phyloP scores from a whole-genome alignment of 2,888 invertebrate genomes.

The Synergus laeviventris region DNA sequence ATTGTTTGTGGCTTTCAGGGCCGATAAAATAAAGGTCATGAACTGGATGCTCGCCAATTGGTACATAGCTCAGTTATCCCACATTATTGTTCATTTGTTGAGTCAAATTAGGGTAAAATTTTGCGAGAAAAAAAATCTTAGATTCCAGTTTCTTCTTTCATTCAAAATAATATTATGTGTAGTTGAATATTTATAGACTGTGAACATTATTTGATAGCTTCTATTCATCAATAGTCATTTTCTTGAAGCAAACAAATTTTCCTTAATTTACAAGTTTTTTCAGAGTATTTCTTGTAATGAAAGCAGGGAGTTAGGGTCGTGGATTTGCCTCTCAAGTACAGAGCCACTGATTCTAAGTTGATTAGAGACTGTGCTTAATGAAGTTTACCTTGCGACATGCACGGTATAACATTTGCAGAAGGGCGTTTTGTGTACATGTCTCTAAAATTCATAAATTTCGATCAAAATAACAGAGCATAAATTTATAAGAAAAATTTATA shows the following conservation, averaged over 20 bases:
- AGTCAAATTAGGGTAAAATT: background rate
- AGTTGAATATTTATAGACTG: too few species aligned
- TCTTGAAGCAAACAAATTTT: background rate
- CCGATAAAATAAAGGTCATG: constrained; percentile 42
- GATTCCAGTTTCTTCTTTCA: background rate
- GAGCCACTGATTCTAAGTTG: background rate
- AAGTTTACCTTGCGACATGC: background rate
- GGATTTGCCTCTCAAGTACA: background rate
- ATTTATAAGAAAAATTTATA: too few species aligned
- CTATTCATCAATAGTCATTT: background rate
- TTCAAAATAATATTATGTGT: background rate
- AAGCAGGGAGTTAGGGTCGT: background rate
- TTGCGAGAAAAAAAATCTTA: background rate
- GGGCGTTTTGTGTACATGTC: background rate
- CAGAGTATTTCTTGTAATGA: background rate
- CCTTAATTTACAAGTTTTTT: background rate
- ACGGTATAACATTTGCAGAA: background rate
- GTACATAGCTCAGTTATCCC: background rate
- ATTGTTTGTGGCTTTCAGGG: constrained; percentile 45
- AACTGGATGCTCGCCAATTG: constrained; percentile 48
- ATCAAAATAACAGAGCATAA: too few species aligned
- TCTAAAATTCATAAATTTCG: background rate
- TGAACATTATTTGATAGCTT: too few species aligned
- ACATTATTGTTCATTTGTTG: background rate
- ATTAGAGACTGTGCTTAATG: background rate